Evolutionary conservation across 2,113 vertebrate genomes (phyloP), one percentile per base, ranked within the genome.

Genomic region (Coryphaenoides rupestris): DNA sequence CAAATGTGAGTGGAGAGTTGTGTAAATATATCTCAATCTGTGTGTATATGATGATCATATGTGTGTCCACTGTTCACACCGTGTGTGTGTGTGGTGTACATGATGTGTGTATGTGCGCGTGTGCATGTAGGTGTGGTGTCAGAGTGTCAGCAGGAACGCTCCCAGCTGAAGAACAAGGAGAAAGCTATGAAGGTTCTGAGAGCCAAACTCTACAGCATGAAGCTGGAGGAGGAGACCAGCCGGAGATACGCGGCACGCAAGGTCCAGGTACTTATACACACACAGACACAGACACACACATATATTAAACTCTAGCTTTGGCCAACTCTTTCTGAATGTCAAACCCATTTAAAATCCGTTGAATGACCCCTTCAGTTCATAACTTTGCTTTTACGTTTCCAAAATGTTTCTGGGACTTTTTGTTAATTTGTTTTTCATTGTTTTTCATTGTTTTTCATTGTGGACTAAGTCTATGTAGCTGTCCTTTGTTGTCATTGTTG

Each of bases 131-230:
- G 97, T 33, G 74, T 94, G 7, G 79, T 92, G 3, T 86, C 94
- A 1, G 97, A 99, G 86, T 98, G 96, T 71, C 96, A 99, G 69
- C 94, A 98, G 87, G 95, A 95, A 64, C 90, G 97, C 19, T 99
- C 96, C 10, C 97, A 99, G 77, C 86, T 98, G 58, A 96, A 86
- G 82, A 99, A 99, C 74, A 94, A 79, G 81, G 95, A 98, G 63
- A 94, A 90, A 64, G 95, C 97, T 69, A 95, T 99, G 95, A 92
- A 93, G 73, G 77, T 93, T 78, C 86, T 99, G 0, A 89, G 87
- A 65, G 96, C 97, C 60, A 98, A 93, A 70, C 82, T 99, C 0
- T 99, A 97, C 76, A 90, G 77, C 1, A 88, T 92, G 77, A 91
- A 84, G 55, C 79, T 96, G 50, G 95, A 98, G 80, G 93, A 97